Conservation (phyloP, 2,888 invertebrate species). For the Drosophila stalkeri region DNA sequence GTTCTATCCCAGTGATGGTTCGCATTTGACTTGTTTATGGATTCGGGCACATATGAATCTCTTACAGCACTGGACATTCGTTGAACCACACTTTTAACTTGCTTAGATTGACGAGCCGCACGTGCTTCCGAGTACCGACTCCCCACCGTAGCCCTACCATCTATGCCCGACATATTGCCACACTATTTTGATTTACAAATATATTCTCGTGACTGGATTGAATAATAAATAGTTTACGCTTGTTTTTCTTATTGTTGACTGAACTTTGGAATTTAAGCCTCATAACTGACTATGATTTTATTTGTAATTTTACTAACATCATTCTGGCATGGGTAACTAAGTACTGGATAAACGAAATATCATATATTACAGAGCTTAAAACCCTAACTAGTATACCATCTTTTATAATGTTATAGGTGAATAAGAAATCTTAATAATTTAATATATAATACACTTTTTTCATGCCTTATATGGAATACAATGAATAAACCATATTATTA, state of each 20-base stretch:
- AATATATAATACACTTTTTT: no score
- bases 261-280: constrained; percentile 2
- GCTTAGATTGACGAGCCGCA: accelerated
- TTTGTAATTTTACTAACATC: background rate
- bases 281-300: background rate
- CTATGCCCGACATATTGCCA: constrained; percentile 16
- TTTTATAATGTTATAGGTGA: no score
- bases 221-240: background rate
- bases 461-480: no score
- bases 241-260: background rate
- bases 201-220: background rate
- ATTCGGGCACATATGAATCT: constrained; percentile 25
- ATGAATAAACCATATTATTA: no score
- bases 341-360: background rate
- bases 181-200: background rate
- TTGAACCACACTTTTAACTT: background rate
- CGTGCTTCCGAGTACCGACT: background rate
- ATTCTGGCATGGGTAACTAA: background rate
- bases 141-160: background rate
- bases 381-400: no score
- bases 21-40: background rate
- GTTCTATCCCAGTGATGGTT: constrained; percentile 11
- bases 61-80: background rate
- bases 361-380: background rate
- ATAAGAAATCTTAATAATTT: background rate